These are phyloP conservation scores for Coluber constrictor DNA, from an alignment of 2,797 vertebrate genomes.

Conservation along the genomic window DNA sequence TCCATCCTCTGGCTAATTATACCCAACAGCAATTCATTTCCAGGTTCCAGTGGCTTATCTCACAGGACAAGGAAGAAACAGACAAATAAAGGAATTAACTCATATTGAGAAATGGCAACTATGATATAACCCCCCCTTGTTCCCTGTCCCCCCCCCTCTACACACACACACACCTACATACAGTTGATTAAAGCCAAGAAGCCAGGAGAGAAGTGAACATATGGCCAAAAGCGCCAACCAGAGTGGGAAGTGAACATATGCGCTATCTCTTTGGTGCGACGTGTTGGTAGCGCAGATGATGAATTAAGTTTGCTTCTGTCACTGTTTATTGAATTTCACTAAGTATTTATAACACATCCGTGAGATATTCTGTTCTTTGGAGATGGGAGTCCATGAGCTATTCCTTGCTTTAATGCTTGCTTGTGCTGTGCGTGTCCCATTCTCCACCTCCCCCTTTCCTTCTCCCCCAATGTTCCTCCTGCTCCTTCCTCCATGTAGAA, in stretches of 20 bases:
- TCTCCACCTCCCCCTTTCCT: too few relatives aligned
- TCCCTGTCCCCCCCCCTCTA: background rate
- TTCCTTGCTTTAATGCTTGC: background rate
- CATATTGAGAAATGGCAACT: background rate
- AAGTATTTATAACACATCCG: constrained; percentile 2
- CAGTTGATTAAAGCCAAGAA: background rate
- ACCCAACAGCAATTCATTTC: background rate
- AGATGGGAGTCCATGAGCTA: background rate
- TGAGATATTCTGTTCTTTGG: background rate
- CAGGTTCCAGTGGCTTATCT: background rate
- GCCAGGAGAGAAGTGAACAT: background rate
- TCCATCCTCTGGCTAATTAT: background rate
- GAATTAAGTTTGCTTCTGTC: background rate
- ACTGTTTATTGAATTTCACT: background rate
- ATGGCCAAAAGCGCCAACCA: background rate
- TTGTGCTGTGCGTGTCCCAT: background rate
- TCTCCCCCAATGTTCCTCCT: background rate
- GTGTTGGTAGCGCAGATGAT: background rate
- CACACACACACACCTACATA: too few relatives aligned
- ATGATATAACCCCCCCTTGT: background rate
- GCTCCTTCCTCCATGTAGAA: background rate
- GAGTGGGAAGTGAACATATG: background rate
- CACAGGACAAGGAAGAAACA: background rate
- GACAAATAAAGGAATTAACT: background rate
- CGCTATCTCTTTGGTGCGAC: background rate